A percentile compares a stretch with the other conserved stretches of the same genome.
These are phyloP conservation scores for Sebastes nivosus DNA, from an alignment of 2,797 vertebrate genomes.

Conservation along the genomic window DNA sequence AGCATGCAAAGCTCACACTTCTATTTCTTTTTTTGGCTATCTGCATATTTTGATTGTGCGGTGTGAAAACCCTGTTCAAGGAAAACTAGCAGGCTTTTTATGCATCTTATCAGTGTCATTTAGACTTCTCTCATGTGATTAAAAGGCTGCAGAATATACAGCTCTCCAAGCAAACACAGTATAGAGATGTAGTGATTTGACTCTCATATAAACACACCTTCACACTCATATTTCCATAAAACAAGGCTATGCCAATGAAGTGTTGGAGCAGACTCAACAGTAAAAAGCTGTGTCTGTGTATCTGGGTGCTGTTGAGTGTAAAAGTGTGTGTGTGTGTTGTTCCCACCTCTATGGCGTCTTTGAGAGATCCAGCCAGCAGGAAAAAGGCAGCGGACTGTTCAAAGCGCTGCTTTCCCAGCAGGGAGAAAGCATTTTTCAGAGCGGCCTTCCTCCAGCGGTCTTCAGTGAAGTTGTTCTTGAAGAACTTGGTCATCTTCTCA, in stretches of 20 bases:
- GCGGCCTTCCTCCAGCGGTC: slow-evolving; percentile 98
- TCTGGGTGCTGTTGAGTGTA: background rate
- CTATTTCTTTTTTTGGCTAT: slow-evolving; percentile 45
- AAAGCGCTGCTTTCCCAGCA: slow-evolving; percentile 98
- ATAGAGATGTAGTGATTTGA: slow-evolving; percentile 7
- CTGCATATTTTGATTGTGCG: slow-evolving; percentile 69
- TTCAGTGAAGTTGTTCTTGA: slow-evolving; percentile 98
- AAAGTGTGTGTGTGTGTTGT: background rate
- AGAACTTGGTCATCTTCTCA: slow-evolving; percentile 98
- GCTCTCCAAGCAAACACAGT: slow-evolving; percentile 15
- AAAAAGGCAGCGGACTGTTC: slow-evolving; percentile 98
- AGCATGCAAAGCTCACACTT: background rate
- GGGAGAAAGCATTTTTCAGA: slow-evolving; percentile 97
- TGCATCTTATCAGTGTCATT: slow-evolving; percentile 63
- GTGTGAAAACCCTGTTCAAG: slow-evolving; percentile 54
- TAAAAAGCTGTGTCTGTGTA: slow-evolving; percentile 12
- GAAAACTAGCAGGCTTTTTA: slow-evolving; percentile 51
- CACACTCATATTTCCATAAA: slow-evolving; percentile 11
- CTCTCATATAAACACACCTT: background rate
- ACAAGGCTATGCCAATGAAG: slow-evolving; percentile 12
- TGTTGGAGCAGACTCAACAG: slow-evolving; percentile 4
- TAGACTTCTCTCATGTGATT: slow-evolving; percentile 45
- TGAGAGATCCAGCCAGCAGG: slow-evolving; percentile 95
- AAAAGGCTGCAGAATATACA: slow-evolving; percentile 42
- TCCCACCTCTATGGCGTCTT: slow-evolving; percentile 96